A percentile compares a stretch with the other conserved stretches of the same genome.
phyloP scores from a whole-genome alignment of 2,113 vertebrate species.

The Mohoua ochrocephala region DNA sequence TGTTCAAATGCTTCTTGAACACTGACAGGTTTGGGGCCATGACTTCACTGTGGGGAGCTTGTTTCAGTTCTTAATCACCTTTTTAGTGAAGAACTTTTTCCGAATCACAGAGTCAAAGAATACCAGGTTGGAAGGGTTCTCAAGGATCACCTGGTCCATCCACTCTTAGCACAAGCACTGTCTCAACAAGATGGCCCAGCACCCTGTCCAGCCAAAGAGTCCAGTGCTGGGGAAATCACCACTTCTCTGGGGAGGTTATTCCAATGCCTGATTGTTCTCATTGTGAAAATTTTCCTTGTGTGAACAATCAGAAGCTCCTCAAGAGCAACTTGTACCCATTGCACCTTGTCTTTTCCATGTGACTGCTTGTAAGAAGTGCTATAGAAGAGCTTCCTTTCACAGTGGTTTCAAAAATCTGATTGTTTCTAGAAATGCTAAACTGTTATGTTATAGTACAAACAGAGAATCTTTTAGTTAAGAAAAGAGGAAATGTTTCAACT shows the following conservation, averaged over 20 bases:
- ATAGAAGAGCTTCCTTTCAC: background rate
- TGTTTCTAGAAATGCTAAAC: background rate
- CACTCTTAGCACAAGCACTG: background rate
- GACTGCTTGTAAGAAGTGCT: background rate
- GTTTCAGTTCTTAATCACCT: background rate
- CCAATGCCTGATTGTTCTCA: background rate
- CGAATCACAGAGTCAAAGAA: background rate
- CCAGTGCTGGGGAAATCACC: background rate
- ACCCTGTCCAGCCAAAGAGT: background rate
- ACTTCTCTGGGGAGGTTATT: background rate
- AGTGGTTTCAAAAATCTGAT: background rate
- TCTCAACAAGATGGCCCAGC: background rate
- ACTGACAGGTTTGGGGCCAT: background rate
- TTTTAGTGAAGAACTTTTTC: background rate
- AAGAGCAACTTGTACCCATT: background rate
- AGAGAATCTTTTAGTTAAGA: background rate
- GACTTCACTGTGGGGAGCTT: background rate
- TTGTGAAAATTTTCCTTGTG: background rate
- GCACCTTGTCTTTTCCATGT: background rate
- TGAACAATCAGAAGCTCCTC: background rate
- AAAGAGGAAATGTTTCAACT: background rate
- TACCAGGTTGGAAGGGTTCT: background rate
- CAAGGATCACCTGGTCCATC: background rate
- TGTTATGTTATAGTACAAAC: background rate
- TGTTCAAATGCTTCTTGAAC: background rate